A percentile compares a stretch with the other conserved stretches of the same genome.
Evolutionary conservation across 2,888 invertebrate species (phyloP).

Genomic region (Protodeltote pygarga): DNA sequence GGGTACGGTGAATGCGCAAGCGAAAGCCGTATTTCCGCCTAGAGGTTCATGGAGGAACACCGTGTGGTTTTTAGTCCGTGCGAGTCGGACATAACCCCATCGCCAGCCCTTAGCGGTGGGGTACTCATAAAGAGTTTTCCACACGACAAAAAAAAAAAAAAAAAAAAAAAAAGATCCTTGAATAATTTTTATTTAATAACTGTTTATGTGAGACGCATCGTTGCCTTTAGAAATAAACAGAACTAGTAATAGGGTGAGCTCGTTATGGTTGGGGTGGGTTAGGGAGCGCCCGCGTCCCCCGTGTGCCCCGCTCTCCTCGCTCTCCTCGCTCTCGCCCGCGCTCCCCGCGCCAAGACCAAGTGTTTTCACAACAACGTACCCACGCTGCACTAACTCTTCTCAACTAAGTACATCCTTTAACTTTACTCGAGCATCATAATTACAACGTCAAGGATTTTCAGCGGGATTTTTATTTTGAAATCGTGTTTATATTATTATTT

Average conservation of each 20-base stretch:
- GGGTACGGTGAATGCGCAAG: too few species aligned
- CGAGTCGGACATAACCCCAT: too few species aligned
- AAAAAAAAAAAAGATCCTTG: too few species aligned
- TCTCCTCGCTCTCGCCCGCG: background rate
- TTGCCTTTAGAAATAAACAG: conserved; percentile 33
- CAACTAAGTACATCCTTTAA: conserved; percentile 50
- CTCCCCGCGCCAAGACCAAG: conserved; percentile 40
- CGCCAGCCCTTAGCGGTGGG: too few species aligned
- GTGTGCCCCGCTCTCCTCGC: conserved; percentile 4
- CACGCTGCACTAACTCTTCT: conserved; percentile 48
- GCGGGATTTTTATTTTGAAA: conserved; percentile 19
- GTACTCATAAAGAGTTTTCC: too few species aligned
- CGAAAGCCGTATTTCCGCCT: too few species aligned
- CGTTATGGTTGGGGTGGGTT: conserved; percentile 65
- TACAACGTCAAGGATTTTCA: conserved; percentile 24
- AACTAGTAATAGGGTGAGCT: conserved; percentile 50
- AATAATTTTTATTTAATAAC: conserved; percentile 20
- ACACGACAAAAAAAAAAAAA: too few species aligned
- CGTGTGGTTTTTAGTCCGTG: too few species aligned
- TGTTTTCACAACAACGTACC: conserved; percentile 61
- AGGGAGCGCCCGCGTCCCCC: conserved; percentile 45
- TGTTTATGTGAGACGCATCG: conserved; percentile 23
- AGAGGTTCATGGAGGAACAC: too few species aligned
- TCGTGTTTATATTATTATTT: too few species aligned
- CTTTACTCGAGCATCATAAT: conserved; percentile 43